Evolutionary conservation across 2,888 invertebrate genomes (phyloP).

Genomic region (Bugula neritina): DNA sequence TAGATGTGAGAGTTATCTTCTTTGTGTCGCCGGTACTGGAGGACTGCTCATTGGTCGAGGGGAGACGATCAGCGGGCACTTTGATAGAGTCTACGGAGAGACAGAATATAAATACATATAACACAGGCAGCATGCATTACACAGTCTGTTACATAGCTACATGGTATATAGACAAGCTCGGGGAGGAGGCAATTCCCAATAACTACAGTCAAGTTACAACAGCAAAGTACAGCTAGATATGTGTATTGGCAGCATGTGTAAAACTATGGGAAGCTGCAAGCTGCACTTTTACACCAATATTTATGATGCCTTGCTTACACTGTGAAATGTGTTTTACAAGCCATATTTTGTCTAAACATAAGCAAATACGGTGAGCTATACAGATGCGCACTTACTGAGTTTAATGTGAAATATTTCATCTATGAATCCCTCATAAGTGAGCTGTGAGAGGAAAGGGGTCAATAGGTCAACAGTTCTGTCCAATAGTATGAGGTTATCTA

Average conservation of each 20-base stretch:
- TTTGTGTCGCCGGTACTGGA: constrained; percentile 59
- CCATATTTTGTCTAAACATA: too few relatives aligned
- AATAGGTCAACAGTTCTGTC: constrained; percentile 87
- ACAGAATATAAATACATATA: not conserved
- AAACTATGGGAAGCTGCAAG: too few relatives aligned
- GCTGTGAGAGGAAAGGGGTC: constrained; percentile 83
- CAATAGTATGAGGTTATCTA: constrained; percentile 81
- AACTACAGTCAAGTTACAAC: too few relatives aligned
- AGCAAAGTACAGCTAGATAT: too few relatives aligned
- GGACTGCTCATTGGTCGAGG: constrained; percentile 46
- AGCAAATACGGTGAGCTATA: too few relatives aligned
- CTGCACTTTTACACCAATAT: too few relatives aligned
- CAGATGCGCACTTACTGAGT: constrained; percentile 50
- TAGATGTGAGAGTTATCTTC: constrained; percentile 77
- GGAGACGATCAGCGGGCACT: constrained; percentile 17
- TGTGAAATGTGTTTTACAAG: too few relatives aligned
- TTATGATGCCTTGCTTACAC: too few relatives aligned
- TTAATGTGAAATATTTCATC: constrained; percentile 89
- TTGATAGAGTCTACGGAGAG: not conserved
- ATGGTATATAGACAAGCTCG: too few relatives aligned
- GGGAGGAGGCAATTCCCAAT: too few relatives aligned
- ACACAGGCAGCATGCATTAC: not conserved
- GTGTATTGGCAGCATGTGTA: too few relatives aligned
- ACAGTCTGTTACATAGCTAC: not conserved
- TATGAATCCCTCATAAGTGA: constrained; percentile 94